Percentiles rank a stretch among this genome's conserved stretches.
Evolutionary conservation across 2,113 vertebrate genomes (phyloP).

Genomic region (Manacus vitellinus): DNA sequence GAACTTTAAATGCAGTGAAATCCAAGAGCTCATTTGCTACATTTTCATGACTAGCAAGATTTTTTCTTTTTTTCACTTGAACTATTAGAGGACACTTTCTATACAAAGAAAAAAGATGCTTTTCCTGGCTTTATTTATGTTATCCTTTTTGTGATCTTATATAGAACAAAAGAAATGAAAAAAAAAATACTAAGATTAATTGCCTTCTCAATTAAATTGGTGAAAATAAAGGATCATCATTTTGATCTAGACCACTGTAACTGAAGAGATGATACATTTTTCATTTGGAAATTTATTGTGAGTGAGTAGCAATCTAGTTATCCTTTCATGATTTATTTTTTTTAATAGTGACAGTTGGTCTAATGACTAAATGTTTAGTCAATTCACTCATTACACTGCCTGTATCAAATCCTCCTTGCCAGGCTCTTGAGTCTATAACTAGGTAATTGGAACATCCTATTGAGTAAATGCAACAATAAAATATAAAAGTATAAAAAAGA

Average conservation of each 20-base stretch:
- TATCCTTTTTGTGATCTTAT: not conserved
- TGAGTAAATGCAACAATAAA: not conserved
- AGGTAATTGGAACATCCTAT: not conserved
- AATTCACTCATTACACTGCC: not conserved
- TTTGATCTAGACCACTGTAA: not conserved
- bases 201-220: not conserved
- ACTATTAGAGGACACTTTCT: not conserved
- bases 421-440: not conserved
- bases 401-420: not conserved
- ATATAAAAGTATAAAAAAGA: not conserved
- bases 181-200: not conserved
- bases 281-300: not conserved
- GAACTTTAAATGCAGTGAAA: slow-evolving; percentile 43
- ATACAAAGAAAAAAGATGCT: not conserved
- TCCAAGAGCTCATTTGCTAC: slow-evolving; percentile 60
- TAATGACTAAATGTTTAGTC: not conserved
- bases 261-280: not conserved
- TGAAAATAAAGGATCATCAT: not conserved
- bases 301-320: not conserved
- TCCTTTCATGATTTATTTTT: not conserved
- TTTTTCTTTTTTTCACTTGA: not conserved
- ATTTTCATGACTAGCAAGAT: not conserved
- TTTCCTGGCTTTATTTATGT: not conserved
- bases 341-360: not conserved
- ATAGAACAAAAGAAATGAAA: not conserved